These are phyloP conservation scores for Noctua janthina DNA, from an alignment of 2,888 invertebrate genomes.

Conservation along the genomic window DNA sequence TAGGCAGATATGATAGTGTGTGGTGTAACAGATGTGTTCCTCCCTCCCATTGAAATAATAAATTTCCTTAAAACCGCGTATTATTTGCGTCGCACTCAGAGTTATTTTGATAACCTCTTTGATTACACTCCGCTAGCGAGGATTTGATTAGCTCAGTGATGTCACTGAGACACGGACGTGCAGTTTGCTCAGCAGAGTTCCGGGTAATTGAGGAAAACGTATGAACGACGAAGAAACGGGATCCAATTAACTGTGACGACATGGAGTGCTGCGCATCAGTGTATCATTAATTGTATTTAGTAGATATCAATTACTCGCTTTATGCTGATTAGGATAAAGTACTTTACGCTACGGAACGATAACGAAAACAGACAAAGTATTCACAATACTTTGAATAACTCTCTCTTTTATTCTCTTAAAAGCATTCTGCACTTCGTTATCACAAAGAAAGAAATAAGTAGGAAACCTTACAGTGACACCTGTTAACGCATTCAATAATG, in stretches of 20 bases:
- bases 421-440: background rate
- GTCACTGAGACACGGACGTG: conserved; percentile 53
- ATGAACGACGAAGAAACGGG: conserved; percentile 9
- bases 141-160: conserved; percentile 75
- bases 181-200: conserved; percentile 25
- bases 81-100: conserved; percentile 15
- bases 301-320: background rate
- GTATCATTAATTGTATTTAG: background rate
- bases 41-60: background rate
- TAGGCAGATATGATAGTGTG: too few species aligned
- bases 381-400: background rate
- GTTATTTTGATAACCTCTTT: background rate
- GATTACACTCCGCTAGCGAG: conserved; percentile 56
- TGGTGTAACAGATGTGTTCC: too few species aligned
- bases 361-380: background rate
- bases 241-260: conserved; percentile 24
- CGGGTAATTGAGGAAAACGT: conserved; percentile 39
- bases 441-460: background rate
- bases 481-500: background rate
- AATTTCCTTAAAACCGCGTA: background rate
- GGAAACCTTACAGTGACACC: background rate
- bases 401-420: too few species aligned
- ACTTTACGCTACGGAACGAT: background rate
- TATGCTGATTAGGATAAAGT: background rate
- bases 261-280: background rate